phyloP scores from a whole-genome alignment of 2,113 vertebrate genomes.

The Hypanus sabinus region DNA sequence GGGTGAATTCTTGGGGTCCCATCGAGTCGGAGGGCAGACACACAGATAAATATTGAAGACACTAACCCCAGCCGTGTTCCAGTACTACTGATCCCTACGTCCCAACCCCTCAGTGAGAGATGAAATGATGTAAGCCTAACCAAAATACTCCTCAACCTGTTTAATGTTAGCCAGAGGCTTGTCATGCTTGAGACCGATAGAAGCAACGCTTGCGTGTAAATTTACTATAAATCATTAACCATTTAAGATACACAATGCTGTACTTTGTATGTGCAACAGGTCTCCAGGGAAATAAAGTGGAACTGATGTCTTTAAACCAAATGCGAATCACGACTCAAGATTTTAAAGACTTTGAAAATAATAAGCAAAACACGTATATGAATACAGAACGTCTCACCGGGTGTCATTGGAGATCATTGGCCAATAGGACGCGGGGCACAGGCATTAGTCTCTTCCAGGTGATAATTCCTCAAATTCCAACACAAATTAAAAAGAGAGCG shows the following conservation, averaged over 20 bases:
- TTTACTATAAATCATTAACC: not conserved
- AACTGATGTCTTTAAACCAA: not conserved
- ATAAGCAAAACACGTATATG: not conserved
- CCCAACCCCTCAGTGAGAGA: not conserved
- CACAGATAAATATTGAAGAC: too few species aligned
- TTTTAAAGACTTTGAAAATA: too few species aligned
- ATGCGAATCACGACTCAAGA: not conserved
- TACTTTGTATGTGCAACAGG: not conserved
- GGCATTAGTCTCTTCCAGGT: not conserved
- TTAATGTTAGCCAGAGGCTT: not conserved
- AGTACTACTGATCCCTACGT: not conserved
- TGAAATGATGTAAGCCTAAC: not conserved
- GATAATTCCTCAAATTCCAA: not conserved
- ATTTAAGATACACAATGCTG: too few species aligned
- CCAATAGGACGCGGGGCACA: constrained; percentile 51
- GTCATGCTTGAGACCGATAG: not conserved
- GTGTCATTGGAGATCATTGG: constrained; percentile 62
- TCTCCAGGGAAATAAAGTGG: not conserved
- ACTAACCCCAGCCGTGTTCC: not conserved
- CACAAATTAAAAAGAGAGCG: not conserved
- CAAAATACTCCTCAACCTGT: not conserved
- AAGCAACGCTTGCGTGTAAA: not conserved
- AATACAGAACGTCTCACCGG: constrained; percentile 48
- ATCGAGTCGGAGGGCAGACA: too few species aligned
- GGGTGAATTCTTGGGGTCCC: too few species aligned